These are phyloP conservation scores for Agriopis marginaria DNA, from an alignment of 2,888 invertebrate species.

Conservation along the genomic window DNA sequence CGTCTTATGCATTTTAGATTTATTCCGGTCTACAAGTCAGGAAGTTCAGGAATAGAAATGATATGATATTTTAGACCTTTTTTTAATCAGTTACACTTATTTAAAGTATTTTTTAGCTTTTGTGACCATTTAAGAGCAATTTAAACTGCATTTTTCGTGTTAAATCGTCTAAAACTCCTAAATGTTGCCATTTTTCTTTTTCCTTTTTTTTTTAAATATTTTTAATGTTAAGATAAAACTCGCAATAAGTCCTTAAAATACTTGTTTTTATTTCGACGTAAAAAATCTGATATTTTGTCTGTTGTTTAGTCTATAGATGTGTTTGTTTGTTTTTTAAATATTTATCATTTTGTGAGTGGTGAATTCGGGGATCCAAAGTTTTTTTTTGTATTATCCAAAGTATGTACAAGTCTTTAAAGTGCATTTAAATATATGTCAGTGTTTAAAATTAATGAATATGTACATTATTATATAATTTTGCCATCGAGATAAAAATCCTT, in stretches of 20 bases:
- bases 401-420: slow-evolving; percentile 11
- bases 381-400: slow-evolving; percentile 9
- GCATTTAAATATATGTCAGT: slow-evolving; percentile 9
- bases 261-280: slow-evolving; percentile 36
- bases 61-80: too few relatives aligned
- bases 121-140: background rate
- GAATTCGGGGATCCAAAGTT: slow-evolving; percentile 32
- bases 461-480: too few relatives aligned
- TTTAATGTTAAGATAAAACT: slow-evolving; percentile 36
- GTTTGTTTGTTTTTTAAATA: slow-evolving; percentile 46
- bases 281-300: slow-evolving; percentile 50
- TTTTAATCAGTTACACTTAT: background rate
- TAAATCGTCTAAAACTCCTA: slow-evolving; percentile 34
- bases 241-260: slow-evolving; percentile 41
- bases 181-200: slow-evolving; percentile 47
- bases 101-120: background rate
- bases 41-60: too few relatives aligned
- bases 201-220: slow-evolving; percentile 37
- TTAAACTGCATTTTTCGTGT: slow-evolving; percentile 2
- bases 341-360: slow-evolving; percentile 37
- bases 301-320: slow-evolving; percentile 48
- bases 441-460: background rate
- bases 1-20: too few relatives aligned
- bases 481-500: too few relatives aligned
- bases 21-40: too few relatives aligned